Evolutionary conservation across 35 echinoderm and acorn worm genomes (phyloP), one percentile per base, ranked within the genome.

Genomic region (Acanthaster planci): DNA sequence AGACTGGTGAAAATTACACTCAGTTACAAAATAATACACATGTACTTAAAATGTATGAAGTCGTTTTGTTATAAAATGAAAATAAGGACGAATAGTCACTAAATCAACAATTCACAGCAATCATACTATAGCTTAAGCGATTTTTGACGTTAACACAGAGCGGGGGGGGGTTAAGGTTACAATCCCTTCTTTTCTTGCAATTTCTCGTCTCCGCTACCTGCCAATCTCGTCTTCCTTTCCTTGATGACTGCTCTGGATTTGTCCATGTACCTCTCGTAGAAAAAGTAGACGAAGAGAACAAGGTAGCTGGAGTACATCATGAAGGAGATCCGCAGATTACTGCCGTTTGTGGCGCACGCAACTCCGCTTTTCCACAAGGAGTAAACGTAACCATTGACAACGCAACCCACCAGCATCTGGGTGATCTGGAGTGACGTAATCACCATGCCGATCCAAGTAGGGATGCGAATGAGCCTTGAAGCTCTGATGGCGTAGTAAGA

Each of bases 401-500:
- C 54, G 55, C 89, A 92, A 17, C 84, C 93, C 29, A 96, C 78
- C 4, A 96, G 39, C 93, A 96, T 96, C 52, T 96, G 93, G 8
- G 77, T 16, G 5, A 96, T 67, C 54, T 96, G 93, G 4, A 96
- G 39, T 22, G 84, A 67, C 1, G 93, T 96, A 34, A 96, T 91
- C 37, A 37, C 47, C 34, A 96, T 92, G 51, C 81, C 91, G 4
- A 96, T 78, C 89, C 89, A 96, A 38, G 80, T 88, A 17, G 93
- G 93, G 31, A 96, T 75, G 22, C 81, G 80, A 18, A 91, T 39
- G 22, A 96, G 58, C 38, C 82, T 57, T 19, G 93, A 88, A 8
- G 93, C 93, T 55, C 78, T 82, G 21, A 96, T 51, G 10, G 93
- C 89, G 77, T 96, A 96, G 76, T 96, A 96, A 1, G 80, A 84